Base-by-base conservation (phyloP, 2,113 vertebrate genomes). In the Tragelaphus imberbis region DNA sequence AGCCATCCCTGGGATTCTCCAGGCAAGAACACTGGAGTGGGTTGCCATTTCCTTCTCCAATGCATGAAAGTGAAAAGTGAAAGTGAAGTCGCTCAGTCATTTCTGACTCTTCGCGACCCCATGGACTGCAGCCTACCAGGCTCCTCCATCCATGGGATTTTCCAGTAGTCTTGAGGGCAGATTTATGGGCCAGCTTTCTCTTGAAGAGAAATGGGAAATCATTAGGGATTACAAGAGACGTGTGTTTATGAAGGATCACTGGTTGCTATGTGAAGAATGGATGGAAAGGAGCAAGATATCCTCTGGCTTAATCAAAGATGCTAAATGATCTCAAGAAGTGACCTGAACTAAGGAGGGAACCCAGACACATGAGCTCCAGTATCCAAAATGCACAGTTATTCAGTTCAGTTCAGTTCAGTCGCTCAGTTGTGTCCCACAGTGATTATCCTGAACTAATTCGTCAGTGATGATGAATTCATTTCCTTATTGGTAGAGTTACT, bases 261-360 rank as follows among this genome's bases (percentile, higher is more conserved):
- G 55, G 63, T 61, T 92, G 55, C 84, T 77, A 14, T 6, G 4
- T 9, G 33, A 94, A 91, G 51, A 85, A 30, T n/a, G 33, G 40
- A 4, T 56, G 44, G 33, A 47, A 77, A 86, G 33, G 65, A 68
- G 8, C 10, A 51, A 80, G n/a, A 94, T 27, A 30, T 44, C 36
- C 56, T 44, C 79, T 58, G 84, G 28, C 61, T 84, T 88, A 75
- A 92, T 49, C 17, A 88, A 40, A 88, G 36, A 61, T 61, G 19
- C 19, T 89, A 36, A 71, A 49, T 81, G 58, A n/a, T 53, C 68
- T 95, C 80, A 93, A 68, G 36, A 93, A 71, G n/a, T 90, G 30
- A 90, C n/a, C 40, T 27, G 2, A 55, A 88, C 59, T 63, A 28
- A 82, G 44, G 30, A 71, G 27, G 65, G 58, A 79, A 6, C 63